phyloP scores from a whole-genome alignment of 2,113 vertebrate genomes.

The Ceyx melanurus region DNA sequence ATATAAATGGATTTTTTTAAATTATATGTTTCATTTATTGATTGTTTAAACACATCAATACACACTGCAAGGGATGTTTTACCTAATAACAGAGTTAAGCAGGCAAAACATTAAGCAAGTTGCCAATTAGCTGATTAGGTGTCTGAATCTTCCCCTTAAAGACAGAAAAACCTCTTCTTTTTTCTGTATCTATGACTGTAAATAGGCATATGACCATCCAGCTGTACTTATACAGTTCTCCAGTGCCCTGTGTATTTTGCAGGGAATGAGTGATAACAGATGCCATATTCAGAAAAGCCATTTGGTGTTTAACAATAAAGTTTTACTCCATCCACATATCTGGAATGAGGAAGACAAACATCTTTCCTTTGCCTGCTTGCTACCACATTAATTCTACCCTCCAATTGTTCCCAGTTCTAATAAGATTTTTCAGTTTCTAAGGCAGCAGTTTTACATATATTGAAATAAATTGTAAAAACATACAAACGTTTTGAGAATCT shows the following conservation, averaged over 20 bases:
- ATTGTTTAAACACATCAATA: conserved; percentile 17
- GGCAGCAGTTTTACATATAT: not conserved
- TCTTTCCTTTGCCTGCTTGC: not conserved
- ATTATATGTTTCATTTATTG: conserved; percentile 39
- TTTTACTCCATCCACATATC: not conserved
- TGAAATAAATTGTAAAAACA: not conserved
- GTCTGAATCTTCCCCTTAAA: not conserved
- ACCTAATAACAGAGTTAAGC: conserved; percentile 14
- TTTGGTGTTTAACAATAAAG: not conserved
- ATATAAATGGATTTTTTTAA: conserved; percentile 3
- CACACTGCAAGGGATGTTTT: not conserved
- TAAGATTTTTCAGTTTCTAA: not conserved
- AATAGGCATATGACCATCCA: not conserved
- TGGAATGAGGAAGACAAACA: not conserved
- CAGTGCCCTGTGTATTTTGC: not conserved
- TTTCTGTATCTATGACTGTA: not conserved
- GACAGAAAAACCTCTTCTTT: not conserved
- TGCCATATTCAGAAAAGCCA: not conserved
- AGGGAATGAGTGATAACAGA: not conserved
- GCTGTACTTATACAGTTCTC: fast-evolving
- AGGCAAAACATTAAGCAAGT: not conserved
- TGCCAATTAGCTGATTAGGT: not conserved
- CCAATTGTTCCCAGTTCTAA: not conserved
- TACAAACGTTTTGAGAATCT: not conserved
- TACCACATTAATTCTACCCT: not conserved